Evolutionary conservation across 2,113 vertebrate genomes (phyloP).

Genomic region (Eublepharis macularius): DNA sequence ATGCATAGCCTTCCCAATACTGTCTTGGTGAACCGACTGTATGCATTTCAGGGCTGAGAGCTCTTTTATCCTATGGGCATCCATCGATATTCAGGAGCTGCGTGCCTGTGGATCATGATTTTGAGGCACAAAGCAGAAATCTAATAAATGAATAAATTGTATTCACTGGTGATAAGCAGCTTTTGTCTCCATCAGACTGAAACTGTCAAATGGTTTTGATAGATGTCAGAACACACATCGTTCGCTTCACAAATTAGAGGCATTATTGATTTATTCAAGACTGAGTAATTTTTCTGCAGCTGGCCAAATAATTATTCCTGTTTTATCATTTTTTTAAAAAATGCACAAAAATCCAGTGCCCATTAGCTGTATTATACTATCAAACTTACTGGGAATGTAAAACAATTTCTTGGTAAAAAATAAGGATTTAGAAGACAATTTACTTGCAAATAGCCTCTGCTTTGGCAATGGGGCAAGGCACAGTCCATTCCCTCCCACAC

Average conservation of each 20-base stretch:
- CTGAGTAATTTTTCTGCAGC: constrained; percentile 44
- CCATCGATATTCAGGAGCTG: neutral
- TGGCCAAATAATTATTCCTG: constrained; percentile 42
- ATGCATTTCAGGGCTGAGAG: neutral
- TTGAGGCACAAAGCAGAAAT: neutral
- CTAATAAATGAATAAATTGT: constrained; percentile 2
- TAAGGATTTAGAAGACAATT: constrained; percentile 42
- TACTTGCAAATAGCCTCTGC: constrained; percentile 50
- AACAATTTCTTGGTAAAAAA: constrained; percentile 51
- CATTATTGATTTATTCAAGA: constrained; percentile 53
- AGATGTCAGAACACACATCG: constrained; percentile 32
- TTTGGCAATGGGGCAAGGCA: neutral
- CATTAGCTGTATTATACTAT: constrained; percentile 42
- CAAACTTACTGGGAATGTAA: constrained; percentile 52
- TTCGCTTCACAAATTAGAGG: constrained; percentile 32
- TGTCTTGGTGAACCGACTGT: too few relatives aligned
- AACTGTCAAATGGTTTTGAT: neutral
- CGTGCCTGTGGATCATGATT: neutral
- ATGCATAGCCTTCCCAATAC: too few relatives aligned
- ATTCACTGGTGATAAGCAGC: constrained; percentile 1
- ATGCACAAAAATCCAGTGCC: neutral
- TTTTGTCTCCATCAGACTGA: constrained; percentile 9
- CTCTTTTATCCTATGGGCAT: neutral
- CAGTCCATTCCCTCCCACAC: neutral
- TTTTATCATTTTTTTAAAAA: constrained; percentile 44